Evolutionary conservation across 2,888 invertebrate species (phyloP).

Genomic region (Ennomos quercinarius): DNA sequence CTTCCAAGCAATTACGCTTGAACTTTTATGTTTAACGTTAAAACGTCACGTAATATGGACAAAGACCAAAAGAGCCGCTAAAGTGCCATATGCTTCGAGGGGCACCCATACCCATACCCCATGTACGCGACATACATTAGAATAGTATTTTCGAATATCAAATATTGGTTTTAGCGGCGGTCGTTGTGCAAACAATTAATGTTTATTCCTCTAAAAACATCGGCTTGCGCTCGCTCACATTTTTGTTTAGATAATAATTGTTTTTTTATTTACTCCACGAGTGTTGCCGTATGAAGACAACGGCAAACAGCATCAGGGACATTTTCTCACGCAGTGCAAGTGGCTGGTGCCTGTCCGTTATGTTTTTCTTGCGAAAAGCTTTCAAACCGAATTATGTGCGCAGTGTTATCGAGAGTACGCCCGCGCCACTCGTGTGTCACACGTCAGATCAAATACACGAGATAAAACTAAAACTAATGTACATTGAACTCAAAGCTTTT

Average conservation of each 20-base stretch:
- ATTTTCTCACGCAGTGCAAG: constrained; percentile 68
- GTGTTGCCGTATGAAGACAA: constrained; percentile 71
- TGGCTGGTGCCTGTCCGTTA: constrained; percentile 45
- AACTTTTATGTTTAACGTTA: constrained; percentile 39
- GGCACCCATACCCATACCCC: constrained; percentile 50
- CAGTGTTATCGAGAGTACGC: constrained; percentile 41
- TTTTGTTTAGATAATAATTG: constrained; percentile 82
- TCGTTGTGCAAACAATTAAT: constrained; percentile 80
- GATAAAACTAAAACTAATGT: constrained; percentile 82
- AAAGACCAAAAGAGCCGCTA: constrained; percentile 78
- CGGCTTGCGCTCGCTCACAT: constrained; percentile 78
- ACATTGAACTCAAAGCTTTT: constrained; percentile 80
- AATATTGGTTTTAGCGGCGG: constrained; percentile 83
- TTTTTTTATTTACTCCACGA: constrained; percentile 78
- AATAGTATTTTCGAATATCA: constrained; percentile 84
- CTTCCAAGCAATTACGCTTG: constrained; percentile 17
- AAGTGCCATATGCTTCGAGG: constrained; percentile 72
- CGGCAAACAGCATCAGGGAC: constrained; percentile 61
- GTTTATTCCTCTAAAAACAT: constrained; percentile 84
- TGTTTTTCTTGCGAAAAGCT: constrained; percentile 59
- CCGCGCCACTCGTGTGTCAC: constrained; percentile 65
- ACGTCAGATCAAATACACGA: constrained; percentile 77
- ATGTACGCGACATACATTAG: constrained; percentile 80
- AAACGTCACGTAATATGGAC: constrained; percentile 63
- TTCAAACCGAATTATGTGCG: constrained; percentile 42